phyloP scores from a whole-genome alignment of 2,888 invertebrate genomes.

The Drosophila monieri region DNA sequence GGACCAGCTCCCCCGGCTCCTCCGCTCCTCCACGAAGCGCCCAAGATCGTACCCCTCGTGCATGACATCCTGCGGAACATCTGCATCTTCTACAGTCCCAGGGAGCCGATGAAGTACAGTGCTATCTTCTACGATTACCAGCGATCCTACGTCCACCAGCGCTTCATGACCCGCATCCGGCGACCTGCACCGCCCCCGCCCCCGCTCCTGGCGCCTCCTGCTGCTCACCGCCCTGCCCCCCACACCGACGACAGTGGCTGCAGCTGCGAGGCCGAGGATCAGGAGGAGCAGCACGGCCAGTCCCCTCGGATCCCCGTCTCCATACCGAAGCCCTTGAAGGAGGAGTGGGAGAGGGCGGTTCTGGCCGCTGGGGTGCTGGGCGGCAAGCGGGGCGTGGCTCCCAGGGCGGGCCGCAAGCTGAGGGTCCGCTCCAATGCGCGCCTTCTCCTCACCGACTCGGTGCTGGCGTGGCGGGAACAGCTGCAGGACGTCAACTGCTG shows the following conservation, averaged over 20 bases:
- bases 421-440: conserved; percentile 59
- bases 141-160: conserved; percentile 70
- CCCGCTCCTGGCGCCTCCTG: conserved; percentile 5
- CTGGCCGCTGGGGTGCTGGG: conserved; percentile 54
- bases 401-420: conserved; percentile 59
- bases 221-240: background rate
- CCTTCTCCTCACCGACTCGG: conserved; percentile 71
- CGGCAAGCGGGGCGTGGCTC: conserved; percentile 55
- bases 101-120: conserved; percentile 80
- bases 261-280: conserved; percentile 59
- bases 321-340: conserved; percentile 56
- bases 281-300: conserved; percentile 26
- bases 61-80: conserved; percentile 80
- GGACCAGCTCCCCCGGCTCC: background rate
- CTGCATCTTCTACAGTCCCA: conserved; percentile 81
- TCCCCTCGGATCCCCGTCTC: background rate
- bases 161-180: conserved; percentile 64
- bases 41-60: conserved; percentile 38
- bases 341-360: conserved; percentile 65
- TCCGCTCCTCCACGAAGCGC: background rate
- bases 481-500: conserved; percentile 80
- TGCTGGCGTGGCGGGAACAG: conserved; percentile 83
- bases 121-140: conserved; percentile 83
- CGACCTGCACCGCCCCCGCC: conserved; percentile 39
- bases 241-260: conserved; percentile 67